Evolutionary conservation across 2,113 vertebrate genomes (phyloP), one percentile per base, ranked within the genome.

Genomic region (Apodemus sylvaticus): DNA sequence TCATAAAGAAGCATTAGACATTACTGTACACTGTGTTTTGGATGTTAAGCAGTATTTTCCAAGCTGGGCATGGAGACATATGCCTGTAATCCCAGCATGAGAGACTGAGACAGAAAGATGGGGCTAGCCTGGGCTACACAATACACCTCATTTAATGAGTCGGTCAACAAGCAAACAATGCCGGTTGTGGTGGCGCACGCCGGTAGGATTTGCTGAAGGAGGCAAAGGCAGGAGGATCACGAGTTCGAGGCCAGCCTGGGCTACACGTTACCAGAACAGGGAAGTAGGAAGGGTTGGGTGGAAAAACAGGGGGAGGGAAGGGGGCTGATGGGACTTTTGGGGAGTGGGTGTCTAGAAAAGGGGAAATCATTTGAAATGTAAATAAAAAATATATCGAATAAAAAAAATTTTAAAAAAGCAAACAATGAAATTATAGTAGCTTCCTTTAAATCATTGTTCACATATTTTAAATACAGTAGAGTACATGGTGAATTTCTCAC

Each of bases 381-480:
- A n/a, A n/a, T n/a, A n/a, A n/a, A n/a, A n/a, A n/a, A n/a, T n/a
- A n/a, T n/a, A n/a, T n/a, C n/a, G n/a, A n/a, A n/a, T n/a, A n/a
- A n/a, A n/a, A n/a, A n/a, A n/a, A n/a, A n/a, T n/a, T n/a, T n/a
- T n/a, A n/a, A n/a, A n/a, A n/a, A n/a, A n/a, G n/a, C n/a, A n/a
- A n/a, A n/a, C n/a, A n/a, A n/a, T n/a, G 58, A 85, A 85, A 85
- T 64, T 1, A 45, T 19, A 17, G 6, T 39, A 53, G 19, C 20
- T 91, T 91, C 87, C 45, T 88, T 74, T 48, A 88, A 90, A 91
- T 90, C 77, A 73, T 45, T 66, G 48, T 93, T 94, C 58, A 71
- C 24, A 10, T 58, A 34, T 78, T 20, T 22, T n/a, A 48, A 85
- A 45, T 64, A 19, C 3, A 64, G 4, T 64, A 34, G 51, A 92